phyloP scores from a whole-genome alignment of 2,888 invertebrate genomes.

The Xanthorhoe spadicearia region DNA sequence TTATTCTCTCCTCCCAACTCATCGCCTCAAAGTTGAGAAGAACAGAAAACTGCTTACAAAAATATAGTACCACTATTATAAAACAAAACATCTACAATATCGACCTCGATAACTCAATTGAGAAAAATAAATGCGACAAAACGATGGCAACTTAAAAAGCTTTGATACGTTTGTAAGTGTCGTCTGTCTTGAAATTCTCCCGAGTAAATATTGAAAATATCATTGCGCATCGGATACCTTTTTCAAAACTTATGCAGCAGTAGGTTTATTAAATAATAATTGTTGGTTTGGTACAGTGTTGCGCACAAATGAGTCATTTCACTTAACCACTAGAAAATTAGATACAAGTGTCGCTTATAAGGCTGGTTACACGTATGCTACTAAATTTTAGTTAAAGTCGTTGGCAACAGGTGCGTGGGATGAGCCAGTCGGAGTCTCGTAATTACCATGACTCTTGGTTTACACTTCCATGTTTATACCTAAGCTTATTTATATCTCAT shows the following conservation, averaged over 20 bases:
- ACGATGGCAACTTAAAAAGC: conserved; percentile 2
- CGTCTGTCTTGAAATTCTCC: background rate
- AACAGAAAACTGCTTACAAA: background rate
- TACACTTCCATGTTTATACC: conserved; percentile 46
- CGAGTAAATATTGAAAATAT: conserved; percentile 8
- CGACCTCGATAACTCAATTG: background rate
- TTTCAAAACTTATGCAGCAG: conserved; percentile 13
- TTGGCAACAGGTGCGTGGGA: conserved; percentile 80
- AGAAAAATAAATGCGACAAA: conserved; percentile 3
- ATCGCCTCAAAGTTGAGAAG: conserved; percentile 7
- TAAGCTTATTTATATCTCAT: conserved; percentile 28
- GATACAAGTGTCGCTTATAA: conserved; percentile 72
- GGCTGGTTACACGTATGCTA: conserved; percentile 75
- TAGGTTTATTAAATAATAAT: conserved; percentile 49
- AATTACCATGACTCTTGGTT: conserved; percentile 72
- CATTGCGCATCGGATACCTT: conserved; percentile 4
- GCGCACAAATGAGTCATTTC: conserved; percentile 63
- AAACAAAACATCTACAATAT: background rate
- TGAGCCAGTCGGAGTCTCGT: conserved; percentile 72
- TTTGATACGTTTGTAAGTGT: conserved; percentile 2
- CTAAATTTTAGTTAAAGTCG: conserved; percentile 81
- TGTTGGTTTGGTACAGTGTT: conserved; percentile 51
- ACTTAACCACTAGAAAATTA: conserved; percentile 76
- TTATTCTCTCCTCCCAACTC: conserved; percentile 12
- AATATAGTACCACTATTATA: background rate